These are phyloP conservation scores for Archips crataeganus DNA, from an alignment of 2,888 invertebrate species.

Conservation along the genomic window DNA sequence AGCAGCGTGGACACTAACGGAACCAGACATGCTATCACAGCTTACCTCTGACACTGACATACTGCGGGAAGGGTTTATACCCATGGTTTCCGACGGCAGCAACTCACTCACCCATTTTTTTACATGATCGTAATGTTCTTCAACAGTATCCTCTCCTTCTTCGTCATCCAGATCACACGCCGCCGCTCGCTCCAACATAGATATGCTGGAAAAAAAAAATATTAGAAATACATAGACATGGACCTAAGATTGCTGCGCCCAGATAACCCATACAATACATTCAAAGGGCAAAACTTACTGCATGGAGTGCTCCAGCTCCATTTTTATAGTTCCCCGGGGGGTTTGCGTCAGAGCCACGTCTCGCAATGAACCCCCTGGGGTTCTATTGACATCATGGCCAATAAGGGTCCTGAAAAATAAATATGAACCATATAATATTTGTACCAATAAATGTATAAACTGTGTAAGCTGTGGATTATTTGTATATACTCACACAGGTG, in stretches of 20 bases:
- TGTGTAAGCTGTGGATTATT: background rate
- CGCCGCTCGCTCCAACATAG: background rate
- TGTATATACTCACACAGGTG: background rate
- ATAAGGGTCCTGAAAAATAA: background rate
- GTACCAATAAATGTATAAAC: background rate
- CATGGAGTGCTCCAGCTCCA: background rate
- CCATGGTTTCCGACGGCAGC: constrained; percentile 16
- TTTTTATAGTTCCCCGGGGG: background rate
- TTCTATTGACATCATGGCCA: background rate
- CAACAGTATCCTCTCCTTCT: background rate
- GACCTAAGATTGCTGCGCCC: background rate
- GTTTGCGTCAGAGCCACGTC: background rate
- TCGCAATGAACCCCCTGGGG: background rate
- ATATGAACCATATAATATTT: background rate
- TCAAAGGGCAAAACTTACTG: background rate
- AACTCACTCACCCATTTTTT: constrained; percentile 17
- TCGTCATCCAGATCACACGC: background rate
- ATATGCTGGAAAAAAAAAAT: background rate
- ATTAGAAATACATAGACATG: background rate
- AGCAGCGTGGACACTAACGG: background rate
- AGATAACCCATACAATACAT: background rate
- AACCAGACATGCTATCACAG: background rate
- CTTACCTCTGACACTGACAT: background rate
- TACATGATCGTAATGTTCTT: constrained; percentile 9
- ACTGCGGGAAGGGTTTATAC: background rate